Evolutionary conservation across 92 coral and sea anemone genomes (phyloP), one percentile per base, ranked within the genome.

Genomic region (Ricordea florida): DNA sequence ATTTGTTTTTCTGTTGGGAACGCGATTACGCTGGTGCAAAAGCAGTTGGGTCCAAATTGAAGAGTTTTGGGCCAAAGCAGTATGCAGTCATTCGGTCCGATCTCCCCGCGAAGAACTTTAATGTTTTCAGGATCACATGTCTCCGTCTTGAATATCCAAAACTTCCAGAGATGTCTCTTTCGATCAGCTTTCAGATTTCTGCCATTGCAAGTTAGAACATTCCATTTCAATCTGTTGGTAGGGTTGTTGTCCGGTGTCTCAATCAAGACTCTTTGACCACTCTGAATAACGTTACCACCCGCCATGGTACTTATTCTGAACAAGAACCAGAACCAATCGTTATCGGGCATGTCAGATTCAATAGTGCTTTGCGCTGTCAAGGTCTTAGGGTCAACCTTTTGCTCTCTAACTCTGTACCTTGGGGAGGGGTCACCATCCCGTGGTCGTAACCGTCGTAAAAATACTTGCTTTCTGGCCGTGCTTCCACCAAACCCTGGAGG

Each of bases 311-410:
- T 62, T 11, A 62, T 62, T 62, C 30, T 62, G 27, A 62, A 62
- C 30, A 62, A 42, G 70, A 62, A 62, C 70, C 70, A 62, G 18
- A 62, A 62, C 70, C 70, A 62, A 38, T 62, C 70, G 11, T 62
- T 62, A 25, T 62, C 55, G 41, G 34, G 70, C 70, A 62, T 62
- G 15, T n/a, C n/a, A n/a, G 2, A 26, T 1, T 6, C 1, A 7
- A 51, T 24, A 17, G 44, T 62, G 1, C 35, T 2, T 9, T 27
- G 41, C 29, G 70, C 70, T 16, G 18, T 17, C 16, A 62, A 53
- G 27, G 13, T 26, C 14, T 5, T 2, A n/a, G 70, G 70, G 55
- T 42, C 29, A 62, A 38, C 17, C 0, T 62, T n/a, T 62, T 6
- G n/a, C 15, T 24, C 55, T 3, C 27, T 7, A 6, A 62, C 11